Base-by-base conservation (phyloP, 2,113 vertebrate genomes). In the Perca fluviatilis region DNA sequence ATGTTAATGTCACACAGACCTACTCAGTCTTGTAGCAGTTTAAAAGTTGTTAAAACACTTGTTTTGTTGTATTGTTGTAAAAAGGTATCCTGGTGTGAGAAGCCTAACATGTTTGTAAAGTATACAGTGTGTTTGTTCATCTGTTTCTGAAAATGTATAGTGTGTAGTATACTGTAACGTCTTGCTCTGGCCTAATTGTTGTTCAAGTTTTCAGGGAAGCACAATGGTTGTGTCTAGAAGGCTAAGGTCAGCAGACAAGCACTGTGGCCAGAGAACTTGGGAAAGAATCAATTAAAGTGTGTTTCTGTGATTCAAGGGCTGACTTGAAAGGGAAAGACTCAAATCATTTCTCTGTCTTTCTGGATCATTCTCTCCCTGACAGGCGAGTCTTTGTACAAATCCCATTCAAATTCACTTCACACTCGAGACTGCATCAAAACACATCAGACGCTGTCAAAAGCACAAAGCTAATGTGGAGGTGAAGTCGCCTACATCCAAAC, bases 321-420 rank as follows among this genome's bases (percentile, higher is more conserved):
- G 74, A 83, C 67, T 80, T 90, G 63, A 89, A 88, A 89, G 72
- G 64, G 68, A 87, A 83, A 85, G 82, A 83, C 82, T 85, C 71
- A 86, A 91, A 88, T 90, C 86, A 85, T 90, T 77, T 79, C 80
- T 74, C 68, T 67, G 83, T 88, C 79, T 80, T 65, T 80, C 77
- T 83, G 51, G 79, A 88, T 88, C 85, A 66, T 71, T 83, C 72
- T 81, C 65, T 74, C 53, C 74, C 65, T 80, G 77, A 88, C 85
- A 88, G 63, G 19, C 74, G 2, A 83, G 83, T 86, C 88, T 91
- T 85, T 89, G 86, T 85, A 66, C 67, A 69, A 73, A 70, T 60
- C 80, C 15, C 53, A 88, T 91, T 90, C 63, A 85, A 78, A 92
- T 89, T 90, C 92, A 87, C 78, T 73, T 82, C 86, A 90, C 90